phyloP scores from a whole-genome alignment of 2,113 vertebrate species.

The Dromaius novaehollandiae region DNA sequence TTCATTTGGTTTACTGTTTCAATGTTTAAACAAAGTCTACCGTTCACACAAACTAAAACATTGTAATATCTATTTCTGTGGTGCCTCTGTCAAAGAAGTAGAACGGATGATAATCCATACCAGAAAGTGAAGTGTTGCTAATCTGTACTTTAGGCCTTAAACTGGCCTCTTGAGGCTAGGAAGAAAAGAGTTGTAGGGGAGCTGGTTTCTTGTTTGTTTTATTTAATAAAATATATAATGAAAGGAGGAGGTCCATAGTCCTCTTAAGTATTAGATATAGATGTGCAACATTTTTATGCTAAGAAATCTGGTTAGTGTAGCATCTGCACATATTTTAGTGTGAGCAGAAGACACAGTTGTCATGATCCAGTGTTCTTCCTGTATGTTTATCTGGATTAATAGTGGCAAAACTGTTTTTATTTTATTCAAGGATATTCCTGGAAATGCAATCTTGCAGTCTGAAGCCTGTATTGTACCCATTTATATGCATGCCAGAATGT shows the following conservation, averaged over 20 bases:
- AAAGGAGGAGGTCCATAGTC: background rate
- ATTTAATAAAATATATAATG: background rate
- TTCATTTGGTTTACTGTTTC: constrained; percentile 42
- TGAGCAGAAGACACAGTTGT: background rate
- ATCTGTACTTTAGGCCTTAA: background rate
- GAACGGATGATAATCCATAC: background rate
- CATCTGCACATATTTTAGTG: background rate
- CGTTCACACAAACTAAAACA: constrained; percentile 8
- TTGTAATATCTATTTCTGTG: background rate
- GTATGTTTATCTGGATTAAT: background rate
- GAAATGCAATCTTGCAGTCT: background rate
- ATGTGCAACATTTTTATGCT: background rate
- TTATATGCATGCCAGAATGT: background rate
- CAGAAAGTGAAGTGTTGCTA: background rate
- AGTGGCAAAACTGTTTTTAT: background rate
- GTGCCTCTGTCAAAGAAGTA: background rate
- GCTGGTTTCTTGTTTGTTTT: background rate
- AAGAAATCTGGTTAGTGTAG: background rate
- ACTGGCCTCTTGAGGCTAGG: background rate
- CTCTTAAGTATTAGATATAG: background rate
- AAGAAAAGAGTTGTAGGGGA: background rate
- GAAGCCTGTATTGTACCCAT: background rate
- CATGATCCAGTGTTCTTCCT: background rate
- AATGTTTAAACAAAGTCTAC: constrained; percentile 14
- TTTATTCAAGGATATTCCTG: background rate